phyloP scores from a whole-genome alignment of 2,113 vertebrate genomes.

The Phaethon lepturus region DNA sequence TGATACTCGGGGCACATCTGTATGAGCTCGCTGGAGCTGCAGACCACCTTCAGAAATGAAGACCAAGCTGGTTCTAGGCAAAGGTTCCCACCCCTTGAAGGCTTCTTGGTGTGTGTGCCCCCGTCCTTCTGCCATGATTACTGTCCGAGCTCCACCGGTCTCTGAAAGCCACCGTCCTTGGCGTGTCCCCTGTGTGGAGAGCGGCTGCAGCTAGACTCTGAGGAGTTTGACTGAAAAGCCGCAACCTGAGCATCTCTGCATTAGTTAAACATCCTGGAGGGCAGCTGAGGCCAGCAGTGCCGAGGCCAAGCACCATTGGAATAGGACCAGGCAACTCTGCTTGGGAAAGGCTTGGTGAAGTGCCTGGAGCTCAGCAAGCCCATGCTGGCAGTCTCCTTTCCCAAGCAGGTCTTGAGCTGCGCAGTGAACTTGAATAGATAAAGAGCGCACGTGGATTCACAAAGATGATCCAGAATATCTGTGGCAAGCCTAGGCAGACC shows the following conservation, averaged over 20 bases:
- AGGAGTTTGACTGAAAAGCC: not conserved
- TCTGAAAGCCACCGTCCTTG: not conserved
- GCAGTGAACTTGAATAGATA: not conserved
- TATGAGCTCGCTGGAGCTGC: not conserved
- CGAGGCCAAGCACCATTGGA: not conserved
- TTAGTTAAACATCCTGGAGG: not conserved
- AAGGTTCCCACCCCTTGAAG: not conserved
- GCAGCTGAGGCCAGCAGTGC: not conserved
- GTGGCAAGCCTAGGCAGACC: fast-evolving
- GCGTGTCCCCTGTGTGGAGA: fast-evolving
- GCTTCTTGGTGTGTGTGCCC: fast-evolving
- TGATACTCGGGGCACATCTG: fast-evolving
- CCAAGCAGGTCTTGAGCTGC: not conserved
- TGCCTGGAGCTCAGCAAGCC: not conserved
- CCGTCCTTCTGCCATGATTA: fast-evolving
- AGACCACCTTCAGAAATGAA: fast-evolving
- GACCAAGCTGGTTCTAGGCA: not conserved
- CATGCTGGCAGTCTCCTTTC: not conserved
- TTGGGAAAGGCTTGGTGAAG: not conserved
- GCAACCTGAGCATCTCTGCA: not conserved
- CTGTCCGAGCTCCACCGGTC: fast-evolving
- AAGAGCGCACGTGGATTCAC: fast-evolving
- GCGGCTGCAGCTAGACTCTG: not conserved
- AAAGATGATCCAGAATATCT: fast-evolving
- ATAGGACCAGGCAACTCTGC: not conserved